A percentile compares a stretch with the other conserved stretches of the same genome.
Conservation (phyloP, 2,888 invertebrate species). For the Drosophila maculinotata region DNA sequence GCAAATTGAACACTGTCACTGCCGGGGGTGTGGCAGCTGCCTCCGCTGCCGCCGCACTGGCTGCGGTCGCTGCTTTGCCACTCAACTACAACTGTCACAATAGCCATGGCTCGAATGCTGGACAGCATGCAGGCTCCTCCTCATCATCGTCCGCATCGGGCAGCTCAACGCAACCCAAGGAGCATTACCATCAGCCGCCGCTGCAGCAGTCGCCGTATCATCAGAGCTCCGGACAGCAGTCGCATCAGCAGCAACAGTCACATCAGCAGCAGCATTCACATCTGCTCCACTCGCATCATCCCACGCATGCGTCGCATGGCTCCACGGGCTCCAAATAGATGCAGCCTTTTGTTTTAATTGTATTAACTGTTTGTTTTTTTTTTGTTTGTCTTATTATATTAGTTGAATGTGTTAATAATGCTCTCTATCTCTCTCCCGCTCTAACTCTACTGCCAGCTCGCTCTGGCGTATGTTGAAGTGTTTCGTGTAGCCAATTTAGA, state of each 20-base stretch:
- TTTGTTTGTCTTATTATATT: slow-evolving; percentile 1
- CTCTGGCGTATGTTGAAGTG: slow-evolving; percentile 2
- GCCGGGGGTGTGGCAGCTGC: slow-evolving; percentile 63
- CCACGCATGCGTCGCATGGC: slow-evolving; percentile 20
- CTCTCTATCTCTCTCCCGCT: slow-evolving; percentile 41
- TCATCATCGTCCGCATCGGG: slow-evolving; percentile 9
- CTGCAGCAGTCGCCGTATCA: slow-evolving; percentile 67
- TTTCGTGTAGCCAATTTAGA: slow-evolving; percentile 10
- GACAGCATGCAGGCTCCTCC: slow-evolving; percentile 20
- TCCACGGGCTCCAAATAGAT: slow-evolving; percentile 53
- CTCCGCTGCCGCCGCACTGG: slow-evolving; percentile 64
- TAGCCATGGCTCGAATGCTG: slow-evolving; percentile 35
- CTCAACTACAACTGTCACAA: slow-evolving; percentile 52
- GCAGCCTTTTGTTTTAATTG: not conserved
- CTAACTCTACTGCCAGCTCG: slow-evolving; percentile 24
- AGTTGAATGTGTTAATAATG: slow-evolving; percentile 22
- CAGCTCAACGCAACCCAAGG: slow-evolving; percentile 36
- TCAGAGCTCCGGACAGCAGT: slow-evolving; percentile 32
- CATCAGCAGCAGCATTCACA: slow-evolving; percentile 34
- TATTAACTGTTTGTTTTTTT: slow-evolving; percentile 21
- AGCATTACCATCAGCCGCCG: slow-evolving; percentile 50
- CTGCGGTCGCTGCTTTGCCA: slow-evolving; percentile 63
- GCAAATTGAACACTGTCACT: slow-evolving; percentile 60
- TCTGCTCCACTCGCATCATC: slow-evolving; percentile 33
- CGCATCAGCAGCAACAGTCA: slow-evolving; percentile 13